phyloP scores from a whole-genome alignment of 92 coral and sea anemone genomes.

The Siderastrea radians region DNA sequence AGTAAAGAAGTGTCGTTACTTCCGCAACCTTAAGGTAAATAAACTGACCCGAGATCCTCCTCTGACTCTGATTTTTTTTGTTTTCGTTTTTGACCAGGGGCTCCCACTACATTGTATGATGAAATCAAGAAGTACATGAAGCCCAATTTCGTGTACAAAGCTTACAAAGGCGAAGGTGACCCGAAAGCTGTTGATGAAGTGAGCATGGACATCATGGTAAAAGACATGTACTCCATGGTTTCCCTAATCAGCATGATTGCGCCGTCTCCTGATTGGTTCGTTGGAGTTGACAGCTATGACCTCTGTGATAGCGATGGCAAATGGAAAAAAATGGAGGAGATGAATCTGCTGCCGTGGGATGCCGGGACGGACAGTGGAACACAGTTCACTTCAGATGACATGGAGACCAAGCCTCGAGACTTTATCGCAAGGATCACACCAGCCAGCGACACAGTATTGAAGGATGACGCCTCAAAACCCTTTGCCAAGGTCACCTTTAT shows the following conservation, averaged over 20 bases:
- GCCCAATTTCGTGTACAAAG: background rate
- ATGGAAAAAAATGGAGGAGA: background rate
- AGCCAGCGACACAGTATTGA: conserved; percentile 41
- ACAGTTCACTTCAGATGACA: background rate
- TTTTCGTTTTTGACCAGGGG: conserved; percentile 8
- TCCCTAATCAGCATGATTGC: conserved; percentile 66
- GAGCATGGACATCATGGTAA: conserved; percentile 23
- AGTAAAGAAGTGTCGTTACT: no score
- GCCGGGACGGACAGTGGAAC: conserved; percentile 60
- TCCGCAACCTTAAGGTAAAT: no score
- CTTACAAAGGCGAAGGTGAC: background rate
- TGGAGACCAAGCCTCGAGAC: conserved; percentile 32
- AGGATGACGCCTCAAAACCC: background rate
- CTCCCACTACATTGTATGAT: conserved; percentile 12
- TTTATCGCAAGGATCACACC: conserved; percentile 34
- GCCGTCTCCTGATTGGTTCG: conserved; percentile 78
- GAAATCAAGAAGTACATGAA: conserved; percentile 32
- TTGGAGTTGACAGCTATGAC: conserved; percentile 47
- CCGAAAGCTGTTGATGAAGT: background rate
- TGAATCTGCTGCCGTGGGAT: conserved; percentile 46
- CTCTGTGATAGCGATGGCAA: conserved; percentile 47
- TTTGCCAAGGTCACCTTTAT: conserved; percentile 55
- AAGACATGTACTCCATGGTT: conserved; percentile 32
- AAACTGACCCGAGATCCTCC: no score
- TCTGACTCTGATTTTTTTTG: background rate